Evolutionary conservation across 2,113 vertebrate genomes (phyloP).

Genomic region (Syngnathus floridae): DNA sequence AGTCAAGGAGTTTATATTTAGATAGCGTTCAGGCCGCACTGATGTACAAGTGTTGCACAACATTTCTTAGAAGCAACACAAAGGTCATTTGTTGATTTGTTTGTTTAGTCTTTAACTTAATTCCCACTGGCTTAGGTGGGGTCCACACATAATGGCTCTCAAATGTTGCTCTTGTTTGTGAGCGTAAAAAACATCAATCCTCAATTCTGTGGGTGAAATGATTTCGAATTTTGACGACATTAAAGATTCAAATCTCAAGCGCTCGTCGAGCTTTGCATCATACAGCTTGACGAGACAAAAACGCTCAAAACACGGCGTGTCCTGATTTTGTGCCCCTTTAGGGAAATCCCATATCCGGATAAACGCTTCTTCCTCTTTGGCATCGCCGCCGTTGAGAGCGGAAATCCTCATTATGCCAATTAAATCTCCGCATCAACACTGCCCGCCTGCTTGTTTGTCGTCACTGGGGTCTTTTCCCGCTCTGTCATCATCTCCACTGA

Average conservation of each 20-base stretch:
- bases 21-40: conserved; percentile 1
- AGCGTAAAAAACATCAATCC: no score
- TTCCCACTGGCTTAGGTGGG: no score
- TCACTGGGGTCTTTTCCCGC: conserved; percentile 45
- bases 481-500: conserved; percentile 60
- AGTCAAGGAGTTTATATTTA: conserved; percentile 53
- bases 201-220: no score
- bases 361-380: neutral
- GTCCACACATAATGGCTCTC: no score
- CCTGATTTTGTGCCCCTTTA: neutral
- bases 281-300: conserved; percentile 16
- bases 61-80: neutral
- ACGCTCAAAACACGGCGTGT: neutral
- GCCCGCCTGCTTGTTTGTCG: neutral
- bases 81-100: neutral
- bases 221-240: neutral
- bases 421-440: conserved; percentile 14
- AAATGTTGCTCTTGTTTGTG: no score
- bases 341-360: conserved; percentile 6
- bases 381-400: neutral
- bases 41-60: neutral
- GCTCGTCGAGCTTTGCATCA: neutral
- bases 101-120: no score
- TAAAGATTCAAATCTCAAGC: neutral
- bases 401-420: conserved; percentile 21